Percentiles rank a stretch among this genome's conserved stretches.
phyloP scores from a whole-genome alignment of 2,113 vertebrate species.

The Mirounga angustirostris region DNA sequence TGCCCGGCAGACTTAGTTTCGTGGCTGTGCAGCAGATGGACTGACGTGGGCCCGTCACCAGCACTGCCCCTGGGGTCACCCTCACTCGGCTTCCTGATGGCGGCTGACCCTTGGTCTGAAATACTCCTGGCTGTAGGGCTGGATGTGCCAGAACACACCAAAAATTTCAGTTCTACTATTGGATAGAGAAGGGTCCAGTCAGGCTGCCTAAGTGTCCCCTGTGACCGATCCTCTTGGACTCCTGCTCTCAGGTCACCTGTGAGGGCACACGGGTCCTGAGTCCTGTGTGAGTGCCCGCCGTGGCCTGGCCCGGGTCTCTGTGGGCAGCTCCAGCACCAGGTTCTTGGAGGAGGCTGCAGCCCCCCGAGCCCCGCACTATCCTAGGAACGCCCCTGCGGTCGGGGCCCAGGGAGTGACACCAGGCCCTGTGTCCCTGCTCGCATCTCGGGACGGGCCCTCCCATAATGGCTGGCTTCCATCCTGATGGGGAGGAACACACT shows the following conservation, averaged over 20 bases:
- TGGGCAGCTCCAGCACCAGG: not conserved
- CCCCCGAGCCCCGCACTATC: accelerated
- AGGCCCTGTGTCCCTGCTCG: accelerated
- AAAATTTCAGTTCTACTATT: not conserved
- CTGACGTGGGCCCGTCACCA: not conserved
- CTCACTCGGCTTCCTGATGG: not conserved
- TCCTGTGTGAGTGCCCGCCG: not conserved
- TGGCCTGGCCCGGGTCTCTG: not conserved
- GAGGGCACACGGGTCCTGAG: not conserved
- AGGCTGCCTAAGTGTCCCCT: not conserved
- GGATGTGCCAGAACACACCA: not conserved
- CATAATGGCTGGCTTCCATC: not conserved
- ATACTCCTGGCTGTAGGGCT: not conserved
- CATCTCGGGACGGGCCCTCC: not conserved
- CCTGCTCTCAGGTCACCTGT: not conserved
- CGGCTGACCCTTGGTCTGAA: not conserved
- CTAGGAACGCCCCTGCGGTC: accelerated
- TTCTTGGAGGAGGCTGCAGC: not conserved
- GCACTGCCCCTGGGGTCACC: not conserved
- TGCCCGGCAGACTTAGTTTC: not conserved
- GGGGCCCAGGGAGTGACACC: not conserved
- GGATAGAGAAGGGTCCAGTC: not conserved
- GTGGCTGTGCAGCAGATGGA: not conserved
- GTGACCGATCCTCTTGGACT: not conserved
- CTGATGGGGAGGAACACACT: not conserved